Percentiles rank a stretch among this genome's conserved stretches.
These are phyloP conservation scores for Acanthochromis polyacanthus DNA, from an alignment of 2,113 vertebrate species.

Conservation along the genomic window DNA sequence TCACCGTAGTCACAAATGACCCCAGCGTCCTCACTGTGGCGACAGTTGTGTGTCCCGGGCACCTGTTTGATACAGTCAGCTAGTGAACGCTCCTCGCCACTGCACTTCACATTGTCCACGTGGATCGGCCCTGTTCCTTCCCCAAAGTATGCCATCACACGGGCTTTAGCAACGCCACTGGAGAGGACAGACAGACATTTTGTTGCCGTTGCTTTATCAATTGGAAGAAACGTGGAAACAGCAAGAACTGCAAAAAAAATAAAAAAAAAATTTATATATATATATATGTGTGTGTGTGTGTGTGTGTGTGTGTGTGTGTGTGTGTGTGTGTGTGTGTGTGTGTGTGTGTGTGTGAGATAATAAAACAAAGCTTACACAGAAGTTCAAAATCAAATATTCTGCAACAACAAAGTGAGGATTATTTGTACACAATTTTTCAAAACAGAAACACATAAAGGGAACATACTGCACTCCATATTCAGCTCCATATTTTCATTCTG, in stretches of 20 bases:
- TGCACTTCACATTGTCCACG: constrained; percentile 93
- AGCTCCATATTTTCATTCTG: no score
- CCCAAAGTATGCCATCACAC: constrained; percentile 97
- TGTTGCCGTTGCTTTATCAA: neutral
- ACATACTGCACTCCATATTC: no score
- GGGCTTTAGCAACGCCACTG: constrained; percentile 91
- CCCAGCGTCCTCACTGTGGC: constrained; percentile 96
- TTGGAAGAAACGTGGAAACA: neutral
- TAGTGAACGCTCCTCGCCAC: constrained; percentile 89
- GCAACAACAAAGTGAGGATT: no score
- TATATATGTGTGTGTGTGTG: no score
- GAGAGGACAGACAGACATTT: neutral
- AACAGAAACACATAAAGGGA: no score
- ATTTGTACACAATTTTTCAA: no score
- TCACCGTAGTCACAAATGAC: constrained; percentile 93
- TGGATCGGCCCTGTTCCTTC: constrained; percentile 96
- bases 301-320: no score
- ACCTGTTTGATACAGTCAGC: constrained; percentile 94
- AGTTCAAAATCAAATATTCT: neutral
- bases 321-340: no score
- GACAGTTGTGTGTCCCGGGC: constrained; percentile 94
- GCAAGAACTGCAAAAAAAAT: neutral
- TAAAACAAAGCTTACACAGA: neutral
- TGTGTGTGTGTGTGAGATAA: no score
- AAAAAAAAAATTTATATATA: no score